Evolutionary conservation across 2,113 vertebrate species (phyloP).

Genomic region (Connochaetes taurinus): DNA sequence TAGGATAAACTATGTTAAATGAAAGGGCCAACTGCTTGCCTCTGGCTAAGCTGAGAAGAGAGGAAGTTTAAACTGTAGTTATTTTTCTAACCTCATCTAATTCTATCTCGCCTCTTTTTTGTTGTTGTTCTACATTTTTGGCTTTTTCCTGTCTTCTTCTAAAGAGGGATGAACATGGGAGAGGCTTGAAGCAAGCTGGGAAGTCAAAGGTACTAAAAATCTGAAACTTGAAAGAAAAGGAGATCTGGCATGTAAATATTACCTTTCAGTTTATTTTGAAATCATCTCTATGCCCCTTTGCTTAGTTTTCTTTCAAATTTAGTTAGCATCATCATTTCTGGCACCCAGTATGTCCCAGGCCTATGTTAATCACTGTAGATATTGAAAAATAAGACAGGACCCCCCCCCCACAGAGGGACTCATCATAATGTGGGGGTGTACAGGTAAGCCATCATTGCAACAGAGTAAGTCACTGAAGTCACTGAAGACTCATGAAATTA

Average conservation of each 20-base stretch:
- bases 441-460: background rate
- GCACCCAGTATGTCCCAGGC: background rate
- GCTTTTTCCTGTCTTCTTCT: background rate
- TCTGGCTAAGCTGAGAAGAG: background rate
- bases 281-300: background rate
- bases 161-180: background rate
- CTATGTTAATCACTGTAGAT: background rate
- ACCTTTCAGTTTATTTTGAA: background rate
- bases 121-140: background rate
- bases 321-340: background rate
- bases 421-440: background rate
- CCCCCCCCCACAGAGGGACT: fast-evolving
- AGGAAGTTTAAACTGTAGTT: background rate
- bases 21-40: background rate
- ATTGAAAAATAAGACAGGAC: background rate
- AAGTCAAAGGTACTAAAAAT: slow-evolving; percentile 28
- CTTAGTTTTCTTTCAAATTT: background rate
- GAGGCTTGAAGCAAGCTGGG: background rate
- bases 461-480: background rate
- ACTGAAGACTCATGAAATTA: background rate
- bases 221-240: slow-evolving; percentile 17
- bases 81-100: background rate
- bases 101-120: background rate
- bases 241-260: background rate
- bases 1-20: slow-evolving; percentile 19